These are phyloP conservation scores for Mercenaria mercenaria DNA, from an alignment of 1,140 invertebrate genomes.

Conservation along the genomic window DNA sequence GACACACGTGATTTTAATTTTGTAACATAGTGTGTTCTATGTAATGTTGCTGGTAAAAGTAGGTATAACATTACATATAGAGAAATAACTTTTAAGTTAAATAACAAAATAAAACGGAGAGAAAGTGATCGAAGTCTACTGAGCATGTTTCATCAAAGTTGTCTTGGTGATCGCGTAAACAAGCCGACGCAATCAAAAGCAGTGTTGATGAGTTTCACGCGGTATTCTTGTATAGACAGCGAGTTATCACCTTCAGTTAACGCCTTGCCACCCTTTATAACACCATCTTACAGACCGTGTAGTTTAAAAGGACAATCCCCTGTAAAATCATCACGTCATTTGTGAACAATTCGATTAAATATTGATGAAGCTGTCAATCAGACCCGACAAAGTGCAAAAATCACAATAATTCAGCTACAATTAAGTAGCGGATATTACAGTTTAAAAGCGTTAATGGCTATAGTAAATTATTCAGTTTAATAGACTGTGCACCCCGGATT, in stretches of 20 bases:
- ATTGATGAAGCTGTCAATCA: slow-evolving; percentile 35
- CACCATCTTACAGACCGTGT: background rate
- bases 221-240: background rate
- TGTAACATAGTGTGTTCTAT: no score
- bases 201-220: slow-evolving; percentile 11
- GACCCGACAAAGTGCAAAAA: background rate
- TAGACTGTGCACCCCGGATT: background rate
- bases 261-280: slow-evolving; percentile 17
- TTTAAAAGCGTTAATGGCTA: slow-evolving; percentile 20
- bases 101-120: no score
- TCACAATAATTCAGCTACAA: slow-evolving; percentile 14
- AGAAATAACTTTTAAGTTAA: no score
- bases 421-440: slow-evolving; percentile 19
- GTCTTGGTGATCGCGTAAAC: background rate
- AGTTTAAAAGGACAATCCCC: slow-evolving; percentile 34
- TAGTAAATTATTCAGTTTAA: slow-evolving; percentile 29
- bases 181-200: background rate
- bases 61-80: no score
- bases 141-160: no score
- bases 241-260: background rate
- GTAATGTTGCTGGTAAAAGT: no score
- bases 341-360: slow-evolving; percentile 36
- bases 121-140: no score
- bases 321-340: slow-evolving; percentile 26
- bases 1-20: no score